Base-by-base conservation (phyloP, 2,888 invertebrate species). In the Dichetophora obliterata region DNA sequence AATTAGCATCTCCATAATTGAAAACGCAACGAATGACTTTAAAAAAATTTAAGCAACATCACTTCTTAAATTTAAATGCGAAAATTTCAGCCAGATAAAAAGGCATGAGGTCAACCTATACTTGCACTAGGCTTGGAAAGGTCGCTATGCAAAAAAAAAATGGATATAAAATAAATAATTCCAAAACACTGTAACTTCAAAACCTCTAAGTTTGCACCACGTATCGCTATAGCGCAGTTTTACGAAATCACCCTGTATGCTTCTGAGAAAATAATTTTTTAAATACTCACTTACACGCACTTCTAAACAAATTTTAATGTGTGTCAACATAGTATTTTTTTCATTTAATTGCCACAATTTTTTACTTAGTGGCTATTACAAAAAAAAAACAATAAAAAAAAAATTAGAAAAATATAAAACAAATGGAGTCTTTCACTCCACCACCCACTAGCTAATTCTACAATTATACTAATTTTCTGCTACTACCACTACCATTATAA, bases 161-260 rank as follows among this genome's bases (percentile, higher is more conserved):
- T 57, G 61, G 16, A 72, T 14, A 76, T 57, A 43, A 50, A 34
- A 54, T 72, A 65, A 37, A 50, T 5, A 31, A 31, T 5, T 37
- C 14, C 31, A 34, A 54, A 84, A 84, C 86, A 84, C 86, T 86
- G 85, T 85, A 86, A 86, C 85, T 83, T 81, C 79, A 81, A 83
- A 86, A 81, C 85, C 83, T 80, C 82, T 84, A 83, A 82, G 86
- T 85, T 86, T 84, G 83, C 86, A 85, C 85, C 87, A 86, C 86
- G 85, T 85, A 83, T 84, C 86, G 87, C 86, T 85, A 85, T 83
- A 85, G 84, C 84, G 84, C 84, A 84, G 82, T 83, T 84, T 78
- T 81, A 80, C 84, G 80, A 80, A 81, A 82, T 81, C 82, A 81
- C 77, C 80, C 73, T 75, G 69, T 70, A 72, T 63, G n/a, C 59